phyloP scores from a whole-genome alignment of 1,140 invertebrate species.

The Diorhabda carinulata region DNA sequence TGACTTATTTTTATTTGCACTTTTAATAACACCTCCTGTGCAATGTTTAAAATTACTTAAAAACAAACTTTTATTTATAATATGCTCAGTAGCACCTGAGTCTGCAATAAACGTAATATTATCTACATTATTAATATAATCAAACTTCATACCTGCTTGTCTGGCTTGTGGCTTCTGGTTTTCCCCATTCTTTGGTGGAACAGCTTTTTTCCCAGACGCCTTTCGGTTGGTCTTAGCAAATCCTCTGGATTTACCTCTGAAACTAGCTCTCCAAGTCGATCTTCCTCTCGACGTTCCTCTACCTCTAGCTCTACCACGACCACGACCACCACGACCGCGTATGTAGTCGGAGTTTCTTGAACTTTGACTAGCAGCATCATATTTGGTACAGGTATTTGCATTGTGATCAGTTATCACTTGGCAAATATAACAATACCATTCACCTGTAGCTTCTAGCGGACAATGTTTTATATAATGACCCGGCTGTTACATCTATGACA shows the following conservation, averaged over 20 bases:
- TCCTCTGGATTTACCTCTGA: neutral
- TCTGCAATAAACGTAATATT: slow-evolving; percentile 8
- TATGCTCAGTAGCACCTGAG: slow-evolving; percentile 14
- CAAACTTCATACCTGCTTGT: neutral
- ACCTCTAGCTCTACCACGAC: neutral
- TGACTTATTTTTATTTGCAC: slow-evolving; percentile 8
- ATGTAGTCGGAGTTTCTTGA: too few species aligned
- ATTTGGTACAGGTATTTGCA: neutral
- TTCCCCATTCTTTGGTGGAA: neutral
- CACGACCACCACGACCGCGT: neutral
- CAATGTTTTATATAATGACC: neutral
- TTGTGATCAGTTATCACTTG: neutral
- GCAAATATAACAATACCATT: neutral
- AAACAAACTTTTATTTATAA: slow-evolving; percentile 11
- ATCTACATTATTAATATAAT: slow-evolving; percentile 4
- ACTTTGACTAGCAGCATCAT: neutral
- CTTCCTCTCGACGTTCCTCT: neutral
- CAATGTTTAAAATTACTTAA: slow-evolving; percentile 4
- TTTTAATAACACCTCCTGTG: slow-evolving; percentile 3
- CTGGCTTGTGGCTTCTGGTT: neutral
- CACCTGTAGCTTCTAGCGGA: neutral
- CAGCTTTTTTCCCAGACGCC: neutral
- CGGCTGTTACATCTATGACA: neutral
- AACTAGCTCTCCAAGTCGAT: neutral
- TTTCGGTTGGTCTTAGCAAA: neutral